Conservation (phyloP, 2,888 invertebrate genomes). For the Saturnia pavonia region DNA sequence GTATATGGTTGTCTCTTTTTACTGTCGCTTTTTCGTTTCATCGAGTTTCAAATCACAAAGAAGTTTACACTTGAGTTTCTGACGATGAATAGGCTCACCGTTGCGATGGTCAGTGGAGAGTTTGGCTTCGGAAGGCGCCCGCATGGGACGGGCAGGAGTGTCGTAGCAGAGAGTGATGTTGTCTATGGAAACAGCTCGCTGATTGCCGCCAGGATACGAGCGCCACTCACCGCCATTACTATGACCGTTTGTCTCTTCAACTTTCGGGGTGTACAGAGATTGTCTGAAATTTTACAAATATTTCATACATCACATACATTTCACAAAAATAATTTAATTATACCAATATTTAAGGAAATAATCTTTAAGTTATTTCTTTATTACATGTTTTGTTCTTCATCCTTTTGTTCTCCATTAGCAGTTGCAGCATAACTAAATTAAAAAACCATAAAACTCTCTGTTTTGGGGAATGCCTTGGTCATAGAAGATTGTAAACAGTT, state of each 20-base stretch:
- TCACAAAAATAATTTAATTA: neutral
- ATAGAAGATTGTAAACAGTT: neutral
- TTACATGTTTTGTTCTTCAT: too few species aligned
- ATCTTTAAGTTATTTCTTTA: neutral
- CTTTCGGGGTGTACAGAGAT: constrained; percentile 87
- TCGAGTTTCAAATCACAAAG: too few species aligned
- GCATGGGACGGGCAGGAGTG: constrained; percentile 56
- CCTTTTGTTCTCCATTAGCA: neutral
- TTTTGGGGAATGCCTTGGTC: neutral
- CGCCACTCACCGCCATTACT: constrained; percentile 71
- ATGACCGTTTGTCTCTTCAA: constrained; percentile 78
- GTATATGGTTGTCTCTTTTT: too few species aligned
- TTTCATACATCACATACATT: neutral
- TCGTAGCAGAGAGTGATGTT: constrained; percentile 82
- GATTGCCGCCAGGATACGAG: constrained; percentile 62
- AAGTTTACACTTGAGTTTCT: too few species aligned
- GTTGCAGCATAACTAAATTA: neutral
- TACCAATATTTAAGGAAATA: neutral
- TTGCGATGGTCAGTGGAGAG: constrained; percentile 65
- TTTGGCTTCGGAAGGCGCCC: constrained; percentile 72
- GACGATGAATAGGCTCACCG: too few species aligned
- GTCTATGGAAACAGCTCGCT: constrained; percentile 84
- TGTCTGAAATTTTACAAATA: constrained; percentile 81
- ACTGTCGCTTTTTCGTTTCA: too few species aligned
- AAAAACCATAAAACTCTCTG: neutral